Base-by-base conservation (phyloP, 2,113 vertebrate genomes). In the Periophthalmodon schlosseri region DNA sequence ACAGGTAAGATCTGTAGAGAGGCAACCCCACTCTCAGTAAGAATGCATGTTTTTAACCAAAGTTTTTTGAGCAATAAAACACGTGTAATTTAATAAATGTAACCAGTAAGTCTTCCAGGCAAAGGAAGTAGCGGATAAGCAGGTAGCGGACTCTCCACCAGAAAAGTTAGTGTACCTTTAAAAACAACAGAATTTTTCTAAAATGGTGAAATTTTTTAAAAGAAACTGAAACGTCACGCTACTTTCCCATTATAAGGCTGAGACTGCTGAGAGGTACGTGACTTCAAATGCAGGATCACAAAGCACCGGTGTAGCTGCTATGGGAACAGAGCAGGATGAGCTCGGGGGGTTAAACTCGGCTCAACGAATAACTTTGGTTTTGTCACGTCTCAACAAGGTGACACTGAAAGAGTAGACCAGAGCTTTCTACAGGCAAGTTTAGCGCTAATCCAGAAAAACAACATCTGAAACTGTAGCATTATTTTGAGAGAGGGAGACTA, bases 351-450 rank as follows among this genome's bases (percentile, higher is more conserved):
- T 73, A 86, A 82, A 80, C 39, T 6, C 23, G 69, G 18, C 57
- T 52, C 60, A 70, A 73, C 49, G 73, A 82, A 74, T 63, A 79
- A 68, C 36, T 80, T 68, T 81, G 70, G 73, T 78, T 81, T 44
- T 20, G 0, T 49, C 58, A 66, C 24, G 69, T 75, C 72, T 78
- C 76, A 72, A 79, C 80, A 85, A 84, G 75, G 89, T 91, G 86
- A 87, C 84, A 84, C 77, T 86, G 79, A 68, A 16, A 73, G 49
- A n/a, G 39, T 47, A 81, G 73, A 84, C 74, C 68, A 78, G 75
- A 82, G 70, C 21, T 24, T 69, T 68, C 69, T 78, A 13, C 78
- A 58, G 76, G 23, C 13, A 54, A 23, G 0, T 81, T 70, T 77
- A 57, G 72, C 74, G 64, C 50, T 63, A 46, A 69, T 75, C 57